Percentiles rank a stretch among this genome's conserved stretches.
Evolutionary conservation across 2,888 invertebrate genomes (phyloP).

Genomic region (Hesperia comma): DNA sequence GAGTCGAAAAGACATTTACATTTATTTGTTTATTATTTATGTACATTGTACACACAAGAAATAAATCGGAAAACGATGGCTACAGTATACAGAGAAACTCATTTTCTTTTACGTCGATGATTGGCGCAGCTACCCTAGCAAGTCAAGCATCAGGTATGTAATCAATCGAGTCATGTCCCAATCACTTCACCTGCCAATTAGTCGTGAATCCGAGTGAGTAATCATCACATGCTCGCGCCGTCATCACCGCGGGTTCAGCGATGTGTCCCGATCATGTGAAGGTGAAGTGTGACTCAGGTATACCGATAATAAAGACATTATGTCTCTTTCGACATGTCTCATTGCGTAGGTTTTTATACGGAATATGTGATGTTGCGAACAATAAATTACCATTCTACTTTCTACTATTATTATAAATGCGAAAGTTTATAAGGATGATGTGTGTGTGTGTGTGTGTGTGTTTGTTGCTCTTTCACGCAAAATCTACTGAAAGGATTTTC

Average conservation of each 20-base stretch:
- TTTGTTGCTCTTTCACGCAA: no score
- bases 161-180: conserved; percentile 16
- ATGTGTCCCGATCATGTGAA: conserved; percentile 14
- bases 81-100: no score
- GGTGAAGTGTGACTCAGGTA: conserved; percentile 13
- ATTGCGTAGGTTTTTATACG: background rate
- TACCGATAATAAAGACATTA: background rate
- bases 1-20: no score
- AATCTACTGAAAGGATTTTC: no score
- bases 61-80: no score
- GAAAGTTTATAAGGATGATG: no score
- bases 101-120: background rate
- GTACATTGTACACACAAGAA: no score
- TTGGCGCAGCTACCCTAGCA: conserved; percentile 12
- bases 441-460: no score
- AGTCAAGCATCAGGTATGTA: background rate
- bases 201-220: conserved; percentile 12
- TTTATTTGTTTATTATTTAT: no score
- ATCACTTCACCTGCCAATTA: conserved; percentile 25
- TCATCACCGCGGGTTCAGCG: conserved; percentile 27
- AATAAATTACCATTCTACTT: background rate
- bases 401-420: no score
- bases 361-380: background rate
- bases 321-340: background rate
- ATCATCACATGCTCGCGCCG: conserved; percentile 25